A percentile compares a stretch with the other conserved stretches of the same genome.
phyloP scores from a whole-genome alignment of 2,888 invertebrate species.

The Drosophila merina region DNA sequence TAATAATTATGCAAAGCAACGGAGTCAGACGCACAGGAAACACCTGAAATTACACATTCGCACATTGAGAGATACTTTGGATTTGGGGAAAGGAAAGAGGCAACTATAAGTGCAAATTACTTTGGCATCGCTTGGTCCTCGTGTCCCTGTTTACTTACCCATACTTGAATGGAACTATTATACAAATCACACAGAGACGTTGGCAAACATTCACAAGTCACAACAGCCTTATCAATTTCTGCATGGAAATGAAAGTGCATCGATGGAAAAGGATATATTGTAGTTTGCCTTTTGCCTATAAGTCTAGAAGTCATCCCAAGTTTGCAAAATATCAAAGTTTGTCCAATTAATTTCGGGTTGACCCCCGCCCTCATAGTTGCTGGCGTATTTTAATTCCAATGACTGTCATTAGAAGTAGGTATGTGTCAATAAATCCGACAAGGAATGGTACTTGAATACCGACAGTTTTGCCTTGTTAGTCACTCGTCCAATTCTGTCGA shows the following conservation, averaged over 20 bases:
- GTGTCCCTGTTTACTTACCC: slow-evolving; percentile 49
- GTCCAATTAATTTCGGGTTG: slow-evolving; percentile 49
- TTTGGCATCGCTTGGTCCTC: slow-evolving; percentile 53
- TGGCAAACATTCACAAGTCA: slow-evolving; percentile 42
- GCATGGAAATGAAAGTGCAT: slow-evolving; percentile 38
- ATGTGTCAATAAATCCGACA: slow-evolving; percentile 49
- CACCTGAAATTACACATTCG: slow-evolving; percentile 51
- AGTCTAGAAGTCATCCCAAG: slow-evolving; percentile 45
- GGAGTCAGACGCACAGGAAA: slow-evolving; percentile 27
- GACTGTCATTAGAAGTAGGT: slow-evolving; percentile 39
- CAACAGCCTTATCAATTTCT: slow-evolving; percentile 67
- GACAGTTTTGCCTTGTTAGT: slow-evolving; percentile 27
- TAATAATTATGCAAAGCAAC: slow-evolving; percentile 71
- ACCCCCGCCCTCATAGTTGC: slow-evolving; percentile 17
- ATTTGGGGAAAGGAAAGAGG: not conserved
- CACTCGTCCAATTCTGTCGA: slow-evolving; percentile 44
- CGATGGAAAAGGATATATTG: slow-evolving; percentile 55
- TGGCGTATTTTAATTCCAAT: slow-evolving; percentile 62
- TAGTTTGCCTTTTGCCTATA: slow-evolving; percentile 44
- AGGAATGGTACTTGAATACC: slow-evolving; percentile 27
- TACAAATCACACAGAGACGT: slow-evolving; percentile 27
- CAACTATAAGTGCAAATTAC: slow-evolving; percentile 56
- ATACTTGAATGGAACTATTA: slow-evolving; percentile 44
- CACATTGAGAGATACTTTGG: not conserved
- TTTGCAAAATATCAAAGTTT: slow-evolving; percentile 50